Conservation (phyloP, 2,888 invertebrate species). For the Synergus gifuensis region DNA sequence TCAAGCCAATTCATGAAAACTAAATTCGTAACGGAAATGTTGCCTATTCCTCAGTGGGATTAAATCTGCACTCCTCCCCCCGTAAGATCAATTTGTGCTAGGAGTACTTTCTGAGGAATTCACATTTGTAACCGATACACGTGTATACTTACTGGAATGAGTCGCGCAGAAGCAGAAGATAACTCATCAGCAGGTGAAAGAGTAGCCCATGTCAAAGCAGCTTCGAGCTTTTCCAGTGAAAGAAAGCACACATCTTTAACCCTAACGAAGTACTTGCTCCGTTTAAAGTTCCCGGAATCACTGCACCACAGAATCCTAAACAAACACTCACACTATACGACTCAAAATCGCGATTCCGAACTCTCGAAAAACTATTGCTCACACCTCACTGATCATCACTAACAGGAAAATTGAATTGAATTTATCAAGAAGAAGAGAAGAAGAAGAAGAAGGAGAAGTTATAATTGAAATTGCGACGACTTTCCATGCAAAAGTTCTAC, state of each 20-base stretch:
- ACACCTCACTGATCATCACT: constrained; percentile 26
- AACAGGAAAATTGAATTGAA: background rate
- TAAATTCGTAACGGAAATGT: background rate
- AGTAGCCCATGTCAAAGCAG: background rate
- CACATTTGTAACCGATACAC: constrained; percentile 13
- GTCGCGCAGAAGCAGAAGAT: constrained; percentile 2
- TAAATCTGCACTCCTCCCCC: background rate
- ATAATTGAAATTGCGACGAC: constrained; percentile 13
- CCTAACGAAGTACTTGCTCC: background rate
- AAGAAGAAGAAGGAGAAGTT: background rate
- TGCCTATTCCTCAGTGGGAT: background rate
- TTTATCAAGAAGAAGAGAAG: background rate
- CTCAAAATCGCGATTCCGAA: constrained; percentile 13
- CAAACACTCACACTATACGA: constrained; percentile 34
- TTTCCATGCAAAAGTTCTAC: background rate
- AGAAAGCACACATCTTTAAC: background rate
- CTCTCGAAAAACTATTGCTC: constrained; percentile 2
- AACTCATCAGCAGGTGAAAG: constrained; percentile 19
- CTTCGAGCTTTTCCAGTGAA: background rate
- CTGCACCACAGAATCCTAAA: constrained; percentile 30
- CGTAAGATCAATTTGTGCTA: background rate
- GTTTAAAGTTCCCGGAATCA: constrained; percentile 16
- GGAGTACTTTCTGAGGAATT: background rate
- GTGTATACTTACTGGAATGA: constrained; percentile 17
- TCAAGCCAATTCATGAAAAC: background rate